phyloP scores from a whole-genome alignment of 2,797 vertebrate genomes.

The Pristis pectinata region DNA sequence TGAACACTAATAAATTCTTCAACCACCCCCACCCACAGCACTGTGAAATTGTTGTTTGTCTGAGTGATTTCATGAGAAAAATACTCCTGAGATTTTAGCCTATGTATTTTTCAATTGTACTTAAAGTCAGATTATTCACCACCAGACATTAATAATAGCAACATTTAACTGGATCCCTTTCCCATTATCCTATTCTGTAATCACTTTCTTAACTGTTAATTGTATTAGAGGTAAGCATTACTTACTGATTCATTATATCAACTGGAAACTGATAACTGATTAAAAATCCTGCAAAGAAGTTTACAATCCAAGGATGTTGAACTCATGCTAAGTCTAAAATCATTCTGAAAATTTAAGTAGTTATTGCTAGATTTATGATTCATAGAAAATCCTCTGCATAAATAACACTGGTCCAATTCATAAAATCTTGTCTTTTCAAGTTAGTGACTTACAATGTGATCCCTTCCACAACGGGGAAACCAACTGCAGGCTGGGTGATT shows the following conservation, averaged over 20 bases:
- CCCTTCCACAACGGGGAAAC: too few relatives aligned
- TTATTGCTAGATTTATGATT: not conserved
- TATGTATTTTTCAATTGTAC: slow-evolving; percentile 1
- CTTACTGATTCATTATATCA: not conserved
- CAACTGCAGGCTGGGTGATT: too few relatives aligned
- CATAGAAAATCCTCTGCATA: not conserved
- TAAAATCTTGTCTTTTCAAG: too few relatives aligned
- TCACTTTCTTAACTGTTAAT: slow-evolving; percentile 1
- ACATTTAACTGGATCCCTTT: not conserved
- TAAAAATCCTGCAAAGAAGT: not conserved
- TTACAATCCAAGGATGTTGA: not conserved
- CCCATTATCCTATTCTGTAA: not conserved
- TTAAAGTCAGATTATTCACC: not conserved
- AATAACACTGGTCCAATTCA: too few relatives aligned
- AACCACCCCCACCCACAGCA: not conserved
- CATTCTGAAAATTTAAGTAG: not conserved
- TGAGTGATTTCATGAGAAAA: not conserved
- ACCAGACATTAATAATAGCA: not conserved
- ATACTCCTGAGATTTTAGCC: not conserved
- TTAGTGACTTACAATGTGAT: too few relatives aligned
- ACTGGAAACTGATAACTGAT: not conserved
- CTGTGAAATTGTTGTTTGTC: not conserved
- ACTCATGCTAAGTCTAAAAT: not conserved
- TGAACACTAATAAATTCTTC: not conserved
- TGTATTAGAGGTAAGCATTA: not conserved